These are phyloP conservation scores for Microchrysa polita DNA, from an alignment of 2,888 invertebrate genomes.

Conservation along the genomic window DNA sequence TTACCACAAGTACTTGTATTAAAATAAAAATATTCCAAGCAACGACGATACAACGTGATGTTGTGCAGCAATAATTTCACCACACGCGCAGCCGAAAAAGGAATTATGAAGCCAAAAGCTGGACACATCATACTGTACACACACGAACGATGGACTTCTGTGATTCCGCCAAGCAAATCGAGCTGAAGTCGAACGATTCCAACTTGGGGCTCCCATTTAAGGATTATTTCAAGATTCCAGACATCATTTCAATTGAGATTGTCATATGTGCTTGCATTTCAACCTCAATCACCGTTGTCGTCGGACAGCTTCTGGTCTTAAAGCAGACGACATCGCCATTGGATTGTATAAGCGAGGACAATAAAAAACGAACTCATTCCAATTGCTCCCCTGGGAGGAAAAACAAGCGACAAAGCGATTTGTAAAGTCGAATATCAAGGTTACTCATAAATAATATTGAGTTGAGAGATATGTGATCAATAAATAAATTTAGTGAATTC, in stretches of 20 bases:
- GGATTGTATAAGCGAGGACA: no score
- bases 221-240: constrained; percentile 31
- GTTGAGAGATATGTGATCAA: not conserved
- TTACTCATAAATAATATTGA: not conserved
- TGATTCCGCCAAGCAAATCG: not conserved
- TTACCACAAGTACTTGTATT: not conserved
- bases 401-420: not conserved
- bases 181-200: not conserved
- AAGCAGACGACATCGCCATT: no score
- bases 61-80: constrained; percentile 25
- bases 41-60: no score
- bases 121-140: no score
- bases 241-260: constrained; percentile 39
- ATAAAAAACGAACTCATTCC: no score
- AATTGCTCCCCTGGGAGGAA: not conserved
- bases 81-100: not conserved
- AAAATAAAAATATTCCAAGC: not conserved
- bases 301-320: not conserved
- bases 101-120: constrained; percentile 21
- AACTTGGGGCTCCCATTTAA: constrained; percentile 27
- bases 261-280: constrained; percentile 34
- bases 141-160: no score
- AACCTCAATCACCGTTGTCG: constrained; percentile 38
- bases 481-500: not conserved
- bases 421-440: not conserved